Percentiles rank a stretch among this genome's conserved stretches.
These are phyloP conservation scores for Meda fulgida DNA, from an alignment of 2,797 vertebrate genomes.

Conservation along the genomic window DNA sequence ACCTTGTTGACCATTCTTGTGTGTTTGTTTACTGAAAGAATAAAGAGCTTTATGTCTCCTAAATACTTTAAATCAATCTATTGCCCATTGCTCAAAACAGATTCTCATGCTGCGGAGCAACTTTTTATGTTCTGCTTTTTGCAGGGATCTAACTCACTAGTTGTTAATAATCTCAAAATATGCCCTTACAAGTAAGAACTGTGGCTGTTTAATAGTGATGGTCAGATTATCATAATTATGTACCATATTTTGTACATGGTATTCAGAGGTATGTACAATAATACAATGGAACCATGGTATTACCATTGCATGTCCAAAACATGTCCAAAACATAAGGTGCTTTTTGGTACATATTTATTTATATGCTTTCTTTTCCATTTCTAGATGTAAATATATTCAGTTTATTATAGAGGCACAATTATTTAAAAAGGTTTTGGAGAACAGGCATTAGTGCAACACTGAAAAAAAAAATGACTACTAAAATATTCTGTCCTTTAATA, in stretches of 20 bases:
- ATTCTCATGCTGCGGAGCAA: neutral
- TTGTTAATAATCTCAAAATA: too few relatives aligned
- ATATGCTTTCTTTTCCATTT: neutral
- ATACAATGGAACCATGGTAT: neutral
- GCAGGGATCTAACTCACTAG: too few relatives aligned
- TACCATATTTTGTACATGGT: too few relatives aligned
- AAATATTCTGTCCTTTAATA: neutral
- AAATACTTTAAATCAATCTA: neutral
- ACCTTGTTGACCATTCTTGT: slow-evolving; percentile 1
- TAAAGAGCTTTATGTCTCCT: neutral
- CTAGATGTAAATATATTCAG: neutral
- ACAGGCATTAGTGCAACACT: neutral
- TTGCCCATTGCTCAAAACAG: neutral
- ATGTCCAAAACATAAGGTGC: neutral
- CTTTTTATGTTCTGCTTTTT: slow-evolving; percentile 1
- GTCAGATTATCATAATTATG: too few relatives aligned
- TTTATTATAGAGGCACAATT: neutral
- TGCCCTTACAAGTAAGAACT: neutral
- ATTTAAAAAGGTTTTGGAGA: neutral
- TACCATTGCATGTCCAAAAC: neutral
- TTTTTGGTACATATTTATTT: neutral
- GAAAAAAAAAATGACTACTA: neutral
- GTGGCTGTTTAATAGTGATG: too few relatives aligned
- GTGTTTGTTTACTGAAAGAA: slow-evolving; percentile 22
- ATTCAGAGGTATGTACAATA: too few relatives aligned